Percentiles rank a stretch among this genome's conserved stretches.
These are phyloP conservation scores for Reticulitermes lucifugus DNA, from an alignment of 2,888 invertebrate species.

Conservation along the genomic window DNA sequence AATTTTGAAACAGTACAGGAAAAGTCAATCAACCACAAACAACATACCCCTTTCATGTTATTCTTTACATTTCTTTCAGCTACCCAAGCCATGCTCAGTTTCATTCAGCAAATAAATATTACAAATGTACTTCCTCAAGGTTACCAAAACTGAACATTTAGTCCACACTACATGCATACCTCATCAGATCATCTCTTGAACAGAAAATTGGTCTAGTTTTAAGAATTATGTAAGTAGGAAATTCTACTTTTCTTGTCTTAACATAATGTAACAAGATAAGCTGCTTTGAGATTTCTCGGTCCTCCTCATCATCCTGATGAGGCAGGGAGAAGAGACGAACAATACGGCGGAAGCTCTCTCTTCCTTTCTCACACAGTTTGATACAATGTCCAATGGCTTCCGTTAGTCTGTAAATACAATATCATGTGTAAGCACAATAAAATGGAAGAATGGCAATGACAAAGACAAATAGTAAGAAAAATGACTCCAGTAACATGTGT, in stretches of 20 bases:
- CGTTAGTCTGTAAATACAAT: neutral
- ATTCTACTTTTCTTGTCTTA: constrained; percentile 35
- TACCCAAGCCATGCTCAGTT: too few species aligned
- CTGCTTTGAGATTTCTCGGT: constrained; percentile 34
- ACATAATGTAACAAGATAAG: constrained; percentile 38
- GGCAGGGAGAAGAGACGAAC: constrained; percentile 41
- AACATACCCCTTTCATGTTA: too few species aligned
- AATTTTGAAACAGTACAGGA: too few species aligned
- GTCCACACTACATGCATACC: constrained; percentile 7
- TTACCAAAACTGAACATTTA: too few species aligned
- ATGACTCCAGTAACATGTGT: too few species aligned
- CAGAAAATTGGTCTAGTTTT: constrained; percentile 31
- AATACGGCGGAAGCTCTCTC: neutral
- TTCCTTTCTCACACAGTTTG: neutral
- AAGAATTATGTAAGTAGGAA: constrained; percentile 32
- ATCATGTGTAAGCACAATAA: too few species aligned
- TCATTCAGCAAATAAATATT: too few species aligned
- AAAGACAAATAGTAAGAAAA: too few species aligned
- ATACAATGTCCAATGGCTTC: constrained; percentile 6
- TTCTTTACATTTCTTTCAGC: too few species aligned
- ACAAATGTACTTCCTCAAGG: too few species aligned
- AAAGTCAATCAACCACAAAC: too few species aligned
- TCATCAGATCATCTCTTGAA: neutral
- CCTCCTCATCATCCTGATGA: constrained; percentile 27
- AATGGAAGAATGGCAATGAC: too few species aligned